Base-by-base conservation (phyloP, 2,888 invertebrate genomes). In the Drosophila affinis region DNA sequence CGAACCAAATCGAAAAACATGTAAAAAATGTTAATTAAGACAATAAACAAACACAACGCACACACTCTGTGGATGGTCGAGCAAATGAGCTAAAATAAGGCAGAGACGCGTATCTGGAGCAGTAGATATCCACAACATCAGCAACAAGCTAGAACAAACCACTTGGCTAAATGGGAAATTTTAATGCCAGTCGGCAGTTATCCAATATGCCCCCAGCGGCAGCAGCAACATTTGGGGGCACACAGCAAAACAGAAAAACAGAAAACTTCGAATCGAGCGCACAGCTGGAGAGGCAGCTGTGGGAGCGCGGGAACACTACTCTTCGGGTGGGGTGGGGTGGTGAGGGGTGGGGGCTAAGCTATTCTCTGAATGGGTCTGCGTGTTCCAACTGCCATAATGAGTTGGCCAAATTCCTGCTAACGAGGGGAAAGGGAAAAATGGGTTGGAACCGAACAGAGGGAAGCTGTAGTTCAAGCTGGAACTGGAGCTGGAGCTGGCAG, bases 261-360 rank as follows among this genome's bases (percentile, higher is more conserved):
- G 18, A 21, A 21, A 21, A 21, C 21, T 21, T 46, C 46, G 70
- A 67, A 57, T 67, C 70, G 14, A 34, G 62, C 48, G 51, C 79
- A 73, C 79, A 79, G 79, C 79, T 79, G 77, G 79, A 73, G 57
- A 27, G 62, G 56, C 76, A 57, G 60, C 62, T 49, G 62, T 32
- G 65, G 58, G 46, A 58, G 10, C 32, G 32, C 32, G 32, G 9
- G 3, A 10, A 3, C 24, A 10, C 9, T 3, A 24, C 18, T 27
- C 3, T 21, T 21, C 21, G 3, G 21, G 21, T 21, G 21, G 3
- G 3, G 21, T 21, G 21, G 21, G 21, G 21, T 21, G 21, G 18
- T 1, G 18, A 2, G 18, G 21, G 21, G 21, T 21, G 21, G 21
- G 21, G 21, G 21, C 21, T 21, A 21, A 0, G 21, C 21, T 21